These are phyloP conservation scores for Amphiprion clarkii DNA, from an alignment of 2,797 vertebrate species.

Conservation along the genomic window DNA sequence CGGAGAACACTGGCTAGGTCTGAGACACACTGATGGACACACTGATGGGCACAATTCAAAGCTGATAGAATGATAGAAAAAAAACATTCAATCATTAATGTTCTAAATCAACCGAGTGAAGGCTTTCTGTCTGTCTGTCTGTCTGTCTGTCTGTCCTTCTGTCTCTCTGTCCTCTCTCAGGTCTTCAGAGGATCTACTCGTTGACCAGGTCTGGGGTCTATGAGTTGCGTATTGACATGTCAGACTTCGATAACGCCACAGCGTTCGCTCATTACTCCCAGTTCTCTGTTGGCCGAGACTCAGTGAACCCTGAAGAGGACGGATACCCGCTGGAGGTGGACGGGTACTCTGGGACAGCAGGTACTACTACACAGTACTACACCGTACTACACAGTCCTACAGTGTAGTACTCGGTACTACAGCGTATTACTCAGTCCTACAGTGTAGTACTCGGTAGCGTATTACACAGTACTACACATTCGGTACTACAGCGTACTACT, in stretches of 20 bases:
- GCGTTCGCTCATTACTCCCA: slow-evolving; percentile 90
- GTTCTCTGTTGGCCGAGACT: slow-evolving; percentile 92
- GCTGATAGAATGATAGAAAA: no score
- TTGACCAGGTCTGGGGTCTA: slow-evolving; percentile 91
- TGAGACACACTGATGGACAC: slow-evolving; percentile 21
- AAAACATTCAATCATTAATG: no score
- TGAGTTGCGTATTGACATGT: slow-evolving; percentile 92
- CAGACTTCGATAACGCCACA: slow-evolving; percentile 94
- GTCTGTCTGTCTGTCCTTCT: neutral
- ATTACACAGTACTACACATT: neutral
- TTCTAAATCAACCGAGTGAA: neutral
- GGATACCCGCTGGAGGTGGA: slow-evolving; percentile 91
- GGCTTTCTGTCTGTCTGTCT: no score
- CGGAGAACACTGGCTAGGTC: slow-evolving; percentile 96
- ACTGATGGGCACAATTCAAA: neutral
- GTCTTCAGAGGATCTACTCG: slow-evolving; percentile 89
- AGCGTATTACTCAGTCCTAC: neutral
- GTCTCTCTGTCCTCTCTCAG: slow-evolving; percentile 69
- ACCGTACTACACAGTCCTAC: no score
- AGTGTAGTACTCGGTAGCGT: neutral
- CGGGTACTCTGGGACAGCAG: slow-evolving; percentile 92
- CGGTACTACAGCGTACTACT: neutral
- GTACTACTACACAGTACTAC: slow-evolving; percentile 66
- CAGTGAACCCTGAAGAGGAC: slow-evolving; percentile 93
- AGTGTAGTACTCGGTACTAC: neutral